These are phyloP conservation scores for Monopterus albus DNA, from an alignment of 2,113 vertebrate genomes.

Conservation along the genomic window DNA sequence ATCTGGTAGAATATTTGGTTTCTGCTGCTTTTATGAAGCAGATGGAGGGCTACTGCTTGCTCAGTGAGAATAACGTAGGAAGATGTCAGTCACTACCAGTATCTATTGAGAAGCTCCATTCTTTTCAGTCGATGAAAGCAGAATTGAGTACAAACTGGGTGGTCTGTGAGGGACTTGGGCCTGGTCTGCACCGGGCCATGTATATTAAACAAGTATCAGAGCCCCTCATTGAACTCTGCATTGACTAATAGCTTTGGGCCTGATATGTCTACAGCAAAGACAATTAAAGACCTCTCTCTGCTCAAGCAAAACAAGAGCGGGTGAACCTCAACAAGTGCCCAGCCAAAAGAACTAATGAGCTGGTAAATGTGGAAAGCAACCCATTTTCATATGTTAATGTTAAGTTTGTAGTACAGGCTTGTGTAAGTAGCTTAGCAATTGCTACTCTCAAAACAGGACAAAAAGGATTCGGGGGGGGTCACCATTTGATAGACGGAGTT, in stretches of 20 bases:
- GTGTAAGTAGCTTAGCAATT: constrained; percentile 68
- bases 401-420: constrained; percentile 67
- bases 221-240: constrained; percentile 68
- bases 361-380: constrained; percentile 82
- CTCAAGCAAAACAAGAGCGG: constrained; percentile 74
- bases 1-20: constrained; percentile 19
- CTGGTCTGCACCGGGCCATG: constrained; percentile 48
- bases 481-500: constrained; percentile 75
- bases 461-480: constrained; percentile 52
- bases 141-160: constrained; percentile 63
- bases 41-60: neutral
- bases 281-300: constrained; percentile 71
- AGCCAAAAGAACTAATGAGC: constrained; percentile 83
- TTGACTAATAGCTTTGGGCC: constrained; percentile 68
- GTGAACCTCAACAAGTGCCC: constrained; percentile 70
- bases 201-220: constrained; percentile 74
- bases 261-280: constrained; percentile 63
- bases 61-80: constrained; percentile 40
- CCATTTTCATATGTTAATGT: constrained; percentile 85
- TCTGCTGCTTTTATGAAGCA: constrained; percentile 5
- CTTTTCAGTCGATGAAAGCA: constrained; percentile 44
- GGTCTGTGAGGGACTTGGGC: constrained; percentile 52
- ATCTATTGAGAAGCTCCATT: constrained; percentile 18
- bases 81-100: constrained; percentile 43
- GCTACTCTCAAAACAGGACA: constrained; percentile 56